These are phyloP conservation scores for Podarcis raffonei DNA, from an alignment of 2,113 vertebrate genomes.

Conservation along the genomic window DNA sequence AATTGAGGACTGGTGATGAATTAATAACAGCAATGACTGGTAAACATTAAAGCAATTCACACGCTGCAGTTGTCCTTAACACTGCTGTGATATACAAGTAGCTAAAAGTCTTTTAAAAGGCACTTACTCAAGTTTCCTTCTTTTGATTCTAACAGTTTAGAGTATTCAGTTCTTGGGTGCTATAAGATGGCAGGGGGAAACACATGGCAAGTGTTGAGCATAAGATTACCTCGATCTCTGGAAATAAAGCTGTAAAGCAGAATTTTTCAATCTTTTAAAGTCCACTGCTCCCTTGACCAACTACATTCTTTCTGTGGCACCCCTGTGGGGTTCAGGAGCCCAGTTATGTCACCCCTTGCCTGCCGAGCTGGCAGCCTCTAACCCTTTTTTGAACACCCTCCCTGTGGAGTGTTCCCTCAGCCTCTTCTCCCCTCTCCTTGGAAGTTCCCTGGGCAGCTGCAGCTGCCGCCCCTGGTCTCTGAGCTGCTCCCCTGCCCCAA, in stretches of 20 bases:
- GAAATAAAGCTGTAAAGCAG: neutral
- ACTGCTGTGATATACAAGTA: neutral
- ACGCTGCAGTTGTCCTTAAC: too few relatives aligned
- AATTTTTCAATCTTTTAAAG: rapidly evolving
- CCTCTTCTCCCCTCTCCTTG: neutral
- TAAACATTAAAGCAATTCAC: neutral
- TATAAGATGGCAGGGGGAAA: neutral
- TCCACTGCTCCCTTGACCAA: too few relatives aligned
- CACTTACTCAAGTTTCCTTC: neutral
- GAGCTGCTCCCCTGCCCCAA: too few relatives aligned
- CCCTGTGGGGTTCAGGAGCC: too few relatives aligned
- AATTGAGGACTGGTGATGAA: too few relatives aligned
- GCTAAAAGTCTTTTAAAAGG: neutral
- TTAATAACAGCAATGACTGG: neutral
- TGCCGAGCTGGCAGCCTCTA: too few relatives aligned
- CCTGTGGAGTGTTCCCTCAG: too few relatives aligned
- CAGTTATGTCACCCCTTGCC: too few relatives aligned
- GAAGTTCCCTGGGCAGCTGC: too few relatives aligned
- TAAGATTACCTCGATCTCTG: neutral
- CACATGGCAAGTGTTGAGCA: neutral
- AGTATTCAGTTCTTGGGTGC: neutral
- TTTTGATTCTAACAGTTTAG: neutral
- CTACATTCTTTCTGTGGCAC: too few relatives aligned
- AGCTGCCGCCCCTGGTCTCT: too few relatives aligned
- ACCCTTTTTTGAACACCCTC: neutral